Evolutionary conservation across 37 sponge, comb jelly and placozoan genomes (phyloP), one percentile per base, ranked within the genome.

Genomic region (Chondrilla cf. caribensis): DNA sequence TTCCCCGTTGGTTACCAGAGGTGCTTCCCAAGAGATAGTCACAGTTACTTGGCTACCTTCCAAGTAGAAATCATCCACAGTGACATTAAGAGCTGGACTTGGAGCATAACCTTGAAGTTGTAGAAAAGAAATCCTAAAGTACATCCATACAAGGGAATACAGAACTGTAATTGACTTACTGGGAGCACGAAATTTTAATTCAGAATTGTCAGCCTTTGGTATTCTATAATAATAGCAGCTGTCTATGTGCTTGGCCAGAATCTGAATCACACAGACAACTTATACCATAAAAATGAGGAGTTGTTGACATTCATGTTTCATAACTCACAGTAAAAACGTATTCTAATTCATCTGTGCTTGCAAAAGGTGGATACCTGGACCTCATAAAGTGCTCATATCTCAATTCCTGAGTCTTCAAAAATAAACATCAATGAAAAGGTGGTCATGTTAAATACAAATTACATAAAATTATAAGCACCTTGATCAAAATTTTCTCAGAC

Each of bases 81-180:
- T 73, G 25, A 73, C 76, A 73, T 73, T 73, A 2, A 9, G 42
- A 38, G 25, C 76, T 73, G 76, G 76, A 18, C 44, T 73, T n/a
- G 76, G 76, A 39, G 44, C 40, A 73, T 39, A 73, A 38, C 76
- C 76, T 73, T 21, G n/a, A n/a, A n/a, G n/a, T n/a, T n/a, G n/a
- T n/a, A 47, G 6, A 47, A 11, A 47, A 47, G 51, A 47, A 14
- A 11, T 47, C 11, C 51, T 62, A 62, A 28, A n/a, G 29, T 9
- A 28, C 5, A 19, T 29, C 22, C 29, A 62, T 19, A 62, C 6
- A 62, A 15, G 5, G 22, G 5, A 28, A 62, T 62, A 29, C 15
- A 7, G 15, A 6, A 62, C 64, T 19, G 64, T 62, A 4, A 62
- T 62, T 7, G 25, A 62, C 64, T 15, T 62, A 62, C 64, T 62